phyloP scores from a whole-genome alignment of 1,140 invertebrate species.

The Diploscapter pachys region DNA sequence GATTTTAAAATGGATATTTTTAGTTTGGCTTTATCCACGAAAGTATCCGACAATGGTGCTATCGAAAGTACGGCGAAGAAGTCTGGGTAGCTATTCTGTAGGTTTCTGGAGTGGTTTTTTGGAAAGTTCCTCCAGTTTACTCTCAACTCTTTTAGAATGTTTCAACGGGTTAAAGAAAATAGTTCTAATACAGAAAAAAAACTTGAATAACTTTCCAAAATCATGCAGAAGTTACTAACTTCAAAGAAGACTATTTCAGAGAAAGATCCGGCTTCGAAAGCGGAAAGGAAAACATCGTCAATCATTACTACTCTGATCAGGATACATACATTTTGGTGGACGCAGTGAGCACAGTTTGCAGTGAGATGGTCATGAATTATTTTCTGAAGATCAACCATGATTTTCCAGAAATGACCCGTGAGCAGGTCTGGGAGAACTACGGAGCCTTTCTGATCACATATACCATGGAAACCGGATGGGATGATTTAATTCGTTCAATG shows the following conservation, averaged over 20 bases:
- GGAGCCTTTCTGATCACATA: constrained; percentile 50
- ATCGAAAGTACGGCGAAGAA: constrained; percentile 40
- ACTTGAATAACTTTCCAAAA: no score
- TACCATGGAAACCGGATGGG: constrained; percentile 50
- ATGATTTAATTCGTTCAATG: constrained; percentile 35
- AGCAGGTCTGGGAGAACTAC: constrained; percentile 53
- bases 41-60: constrained; percentile 38
- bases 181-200: no score
- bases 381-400: constrained; percentile 1
- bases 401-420: constrained; percentile 42
- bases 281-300: constrained; percentile 51
- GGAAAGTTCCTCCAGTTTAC: background rate
- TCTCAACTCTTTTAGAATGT: background rate
- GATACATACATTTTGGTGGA: constrained; percentile 52
- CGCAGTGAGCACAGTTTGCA: constrained; percentile 37
- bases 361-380: constrained; percentile 15
- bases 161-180: background rate
- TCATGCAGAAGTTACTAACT: no score
- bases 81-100: constrained; percentile 39
- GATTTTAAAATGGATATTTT: constrained; percentile 11
- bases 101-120: constrained; percentile 18
- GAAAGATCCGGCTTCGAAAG: constrained; percentile 46
- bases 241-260: background rate
- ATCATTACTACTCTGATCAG: constrained; percentile 48
- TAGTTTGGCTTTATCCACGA: constrained; percentile 46